Conservation (phyloP, 2,888 invertebrate genomes). For the Patella caerulea region DNA sequence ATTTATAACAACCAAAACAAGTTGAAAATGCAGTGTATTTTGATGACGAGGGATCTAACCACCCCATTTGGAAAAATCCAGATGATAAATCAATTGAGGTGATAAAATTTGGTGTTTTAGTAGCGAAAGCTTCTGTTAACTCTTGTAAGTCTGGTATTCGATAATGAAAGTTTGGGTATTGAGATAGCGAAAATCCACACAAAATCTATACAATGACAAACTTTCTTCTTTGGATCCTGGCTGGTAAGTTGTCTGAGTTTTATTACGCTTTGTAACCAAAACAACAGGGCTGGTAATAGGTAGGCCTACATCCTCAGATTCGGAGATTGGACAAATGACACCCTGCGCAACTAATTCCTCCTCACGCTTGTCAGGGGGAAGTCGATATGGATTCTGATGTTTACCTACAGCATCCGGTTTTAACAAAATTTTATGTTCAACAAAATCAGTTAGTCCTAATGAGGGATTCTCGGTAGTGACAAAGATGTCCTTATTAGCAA, state of each 20-base stretch:
- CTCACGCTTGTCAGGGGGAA: conserved; percentile 30
- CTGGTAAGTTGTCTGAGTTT: too few relatives aligned
- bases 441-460: too few relatives aligned
- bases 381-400: conserved; percentile 20
- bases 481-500: too few relatives aligned
- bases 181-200: too few relatives aligned
- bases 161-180: conserved; percentile 33
- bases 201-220: too few relatives aligned
- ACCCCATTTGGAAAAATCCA: conserved; percentile 35
- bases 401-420: too few relatives aligned
- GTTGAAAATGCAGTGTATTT: too few relatives aligned
- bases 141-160: conserved; percentile 22
- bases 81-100: conserved; percentile 35
- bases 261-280: conserved; percentile 24
- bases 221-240: too few relatives aligned
- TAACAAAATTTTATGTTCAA: too few relatives aligned
- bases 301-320: conserved; percentile 24
- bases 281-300: conserved; percentile 32
- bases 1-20: background rate
- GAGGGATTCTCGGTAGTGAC: too few relatives aligned
- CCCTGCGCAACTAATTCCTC: conserved; percentile 27
- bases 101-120: conserved; percentile 32
- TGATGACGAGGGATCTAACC: background rate
- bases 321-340: conserved; percentile 19
- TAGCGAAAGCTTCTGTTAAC: too few relatives aligned